Evolutionary conservation across 2,113 vertebrate species (phyloP).

Genomic region (Sakesphorus luctuosus): DNA sequence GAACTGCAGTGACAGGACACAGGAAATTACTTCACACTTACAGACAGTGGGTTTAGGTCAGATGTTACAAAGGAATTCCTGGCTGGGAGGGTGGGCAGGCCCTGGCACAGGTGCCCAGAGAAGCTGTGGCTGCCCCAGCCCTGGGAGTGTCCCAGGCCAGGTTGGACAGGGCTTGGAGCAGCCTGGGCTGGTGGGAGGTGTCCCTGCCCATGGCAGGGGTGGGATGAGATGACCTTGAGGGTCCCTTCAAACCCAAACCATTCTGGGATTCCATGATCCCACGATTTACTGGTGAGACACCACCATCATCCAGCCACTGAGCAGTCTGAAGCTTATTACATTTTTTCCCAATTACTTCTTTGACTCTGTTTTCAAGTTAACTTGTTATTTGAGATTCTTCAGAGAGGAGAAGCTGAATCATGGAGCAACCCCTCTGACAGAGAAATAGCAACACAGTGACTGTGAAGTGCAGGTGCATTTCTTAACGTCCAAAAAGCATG

Average conservation of each 20-base stretch:
- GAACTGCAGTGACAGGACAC: background rate
- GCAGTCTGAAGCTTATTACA: background rate
- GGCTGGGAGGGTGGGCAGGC: background rate
- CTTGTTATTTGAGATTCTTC: background rate
- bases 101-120: background rate
- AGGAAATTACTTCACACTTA: background rate
- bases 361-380: background rate
- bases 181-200: fast-evolving
- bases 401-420: constrained; percentile 27
- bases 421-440: background rate
- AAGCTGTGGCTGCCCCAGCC: background rate
- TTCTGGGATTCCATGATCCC: background rate
- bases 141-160: background rate
- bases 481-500: background rate
- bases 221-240: background rate
- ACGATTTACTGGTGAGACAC: background rate
- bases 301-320: background rate
- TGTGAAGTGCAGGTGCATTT: background rate
- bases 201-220: background rate
- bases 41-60: background rate
- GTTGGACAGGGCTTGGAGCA: fast-evolving
- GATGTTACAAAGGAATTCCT: background rate
- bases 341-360: background rate
- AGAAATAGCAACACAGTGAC: background rate
- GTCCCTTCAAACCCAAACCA: background rate